Conservation (phyloP, 2,797 vertebrate genomes). For the Chanos chanos region DNA sequence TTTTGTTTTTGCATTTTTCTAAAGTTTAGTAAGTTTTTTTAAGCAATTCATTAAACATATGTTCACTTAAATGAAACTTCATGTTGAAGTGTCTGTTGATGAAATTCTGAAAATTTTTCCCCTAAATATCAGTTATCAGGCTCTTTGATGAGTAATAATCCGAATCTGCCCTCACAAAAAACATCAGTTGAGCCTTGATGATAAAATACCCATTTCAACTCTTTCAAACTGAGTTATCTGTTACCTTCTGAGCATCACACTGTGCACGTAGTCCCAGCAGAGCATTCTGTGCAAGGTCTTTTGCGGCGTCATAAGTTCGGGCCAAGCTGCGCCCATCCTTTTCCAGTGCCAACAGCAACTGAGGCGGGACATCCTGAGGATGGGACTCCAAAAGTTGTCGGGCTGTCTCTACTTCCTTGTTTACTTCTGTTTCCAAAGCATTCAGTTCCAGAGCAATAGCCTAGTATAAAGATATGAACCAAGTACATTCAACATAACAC, state of each 20-base stretch:
- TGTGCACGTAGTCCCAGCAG: slow-evolving; percentile 71
- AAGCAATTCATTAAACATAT: no score
- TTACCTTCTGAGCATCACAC: slow-evolving; percentile 77
- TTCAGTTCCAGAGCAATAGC: slow-evolving; percentile 78
- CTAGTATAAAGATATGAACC: slow-evolving; percentile 49
- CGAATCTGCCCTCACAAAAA: not conserved
- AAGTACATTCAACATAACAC: not conserved
- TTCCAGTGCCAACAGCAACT: slow-evolving; percentile 85
- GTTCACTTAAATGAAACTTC: no score
- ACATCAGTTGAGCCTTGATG: not conserved
- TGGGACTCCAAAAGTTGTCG: slow-evolving; percentile 69
- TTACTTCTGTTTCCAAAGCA: slow-evolving; percentile 77
- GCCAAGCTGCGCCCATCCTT: slow-evolving; percentile 87
- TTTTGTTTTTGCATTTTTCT: no score
- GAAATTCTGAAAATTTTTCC: no score
- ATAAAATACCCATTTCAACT: not conserved
- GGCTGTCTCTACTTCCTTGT: slow-evolving; percentile 74
- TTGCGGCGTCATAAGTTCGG: slow-evolving; percentile 78
- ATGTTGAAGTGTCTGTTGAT: no score
- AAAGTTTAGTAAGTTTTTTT: no score
- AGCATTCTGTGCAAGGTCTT: slow-evolving; percentile 64
- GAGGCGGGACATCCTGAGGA: slow-evolving; percentile 80
- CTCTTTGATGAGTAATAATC: no score
- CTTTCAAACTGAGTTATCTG: not conserved
- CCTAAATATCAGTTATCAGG: no score